Evolutionary conservation across 2,797 vertebrate species (phyloP).

Genomic region (Galagoides demidoff): DNA sequence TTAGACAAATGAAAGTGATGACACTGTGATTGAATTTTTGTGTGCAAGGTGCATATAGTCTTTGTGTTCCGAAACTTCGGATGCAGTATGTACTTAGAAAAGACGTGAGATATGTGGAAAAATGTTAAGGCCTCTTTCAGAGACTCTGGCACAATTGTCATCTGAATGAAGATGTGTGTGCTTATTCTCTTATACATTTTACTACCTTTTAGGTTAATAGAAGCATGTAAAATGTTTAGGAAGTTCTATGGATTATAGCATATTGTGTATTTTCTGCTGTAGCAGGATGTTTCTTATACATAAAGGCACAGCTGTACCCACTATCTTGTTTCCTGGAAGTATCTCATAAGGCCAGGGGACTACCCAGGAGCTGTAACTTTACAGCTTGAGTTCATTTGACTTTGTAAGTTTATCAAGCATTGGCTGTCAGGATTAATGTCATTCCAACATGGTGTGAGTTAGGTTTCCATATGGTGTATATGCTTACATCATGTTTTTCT

Average conservation of each 20-base stretch:
- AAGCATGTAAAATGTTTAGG: constrained; percentile 26
- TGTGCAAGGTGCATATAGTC: neutral
- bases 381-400: neutral
- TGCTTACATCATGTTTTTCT: constrained; percentile 31
- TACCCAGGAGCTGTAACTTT: neutral
- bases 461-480: neutral
- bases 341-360: neutral
- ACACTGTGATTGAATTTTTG: neutral
- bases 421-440: neutral
- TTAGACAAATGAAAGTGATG: neutral
- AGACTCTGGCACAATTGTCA: neutral
- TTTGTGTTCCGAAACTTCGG: constrained; percentile 30
- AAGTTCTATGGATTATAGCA: neutral
- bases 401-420: neutral
- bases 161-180: constrained; percentile 12
- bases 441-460: neutral
- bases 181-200: constrained; percentile 6
- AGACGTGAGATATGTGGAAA: neutral
- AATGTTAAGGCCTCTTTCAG: neutral
- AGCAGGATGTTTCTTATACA: neutral
- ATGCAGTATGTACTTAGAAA: neutral
- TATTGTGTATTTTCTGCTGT: neutral
- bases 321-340: neutral
- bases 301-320: neutral
- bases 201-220: neutral